Evolutionary conservation across 2,113 vertebrate species (phyloP), one percentile per base, ranked within the genome.

Genomic region (Candoia aspera): DNA sequence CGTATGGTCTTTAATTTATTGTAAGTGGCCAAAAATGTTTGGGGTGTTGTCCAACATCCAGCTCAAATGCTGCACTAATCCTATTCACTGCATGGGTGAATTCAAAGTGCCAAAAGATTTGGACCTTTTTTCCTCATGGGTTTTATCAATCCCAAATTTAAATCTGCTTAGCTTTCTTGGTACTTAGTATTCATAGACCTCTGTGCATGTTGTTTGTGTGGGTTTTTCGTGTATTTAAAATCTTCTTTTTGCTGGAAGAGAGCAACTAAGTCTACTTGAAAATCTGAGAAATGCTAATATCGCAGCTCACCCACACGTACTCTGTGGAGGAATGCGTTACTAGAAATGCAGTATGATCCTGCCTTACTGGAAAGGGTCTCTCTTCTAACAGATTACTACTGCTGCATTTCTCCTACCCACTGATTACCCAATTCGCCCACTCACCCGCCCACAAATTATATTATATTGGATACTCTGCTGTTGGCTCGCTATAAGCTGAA

Each of bases 131-230:
- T 54, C n/a, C 26, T 37, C 59, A 19, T 64, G 11, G 73, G 94
- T 15, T 58, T 84, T 94, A n/a, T 93, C 37, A 94, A 86, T 93
- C 93, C 37, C 1, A 12, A 57, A 90, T n/a, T 19, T 59, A 89
- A 92, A 5, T 3, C 3, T 90, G 92, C 91, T 57, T 91, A 90
- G 15, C 11, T 85, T 3, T 90, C 54, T 84, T 83, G 90, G 23
- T 17, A 91, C 90, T 91, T 90, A 46, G 46, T 84, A 95, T 90
- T 93, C 10, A 6, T 55, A n/a, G 37, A 86, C 0, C 1, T 64
- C 33, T 79, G 33, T 79, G 33, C 73, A 79, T 79, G 21, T 46
- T 62, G 85, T 92, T 83, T 62, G 0, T 57, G 12, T 46, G 33
- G 87, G 86, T 8, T 58, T 84, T 95, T 92, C 91, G 83, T 91